phyloP scores from a whole-genome alignment of 2,888 invertebrate species.

The Stenotaenia linearis region DNA sequence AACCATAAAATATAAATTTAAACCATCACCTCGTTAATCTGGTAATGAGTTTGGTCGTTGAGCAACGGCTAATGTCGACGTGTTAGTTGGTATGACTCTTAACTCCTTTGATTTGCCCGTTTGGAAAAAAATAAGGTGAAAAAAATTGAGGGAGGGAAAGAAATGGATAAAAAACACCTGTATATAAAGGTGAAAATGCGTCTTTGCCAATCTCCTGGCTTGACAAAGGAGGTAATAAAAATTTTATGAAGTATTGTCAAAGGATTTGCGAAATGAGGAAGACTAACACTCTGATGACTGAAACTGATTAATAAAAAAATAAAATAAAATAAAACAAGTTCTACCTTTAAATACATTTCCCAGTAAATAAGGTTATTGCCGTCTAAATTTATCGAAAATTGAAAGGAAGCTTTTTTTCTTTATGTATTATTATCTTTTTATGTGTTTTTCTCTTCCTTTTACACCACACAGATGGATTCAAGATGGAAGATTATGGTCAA shows the following conservation, averaged over 20 bases:
- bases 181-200: conserved; percentile 9
- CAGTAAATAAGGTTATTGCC: background rate
- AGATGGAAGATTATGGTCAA: conserved; percentile 24
- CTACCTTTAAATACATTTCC: background rate
- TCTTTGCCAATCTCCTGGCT: conserved; percentile 10
- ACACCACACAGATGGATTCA: conserved; percentile 12
- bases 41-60: conserved; percentile 15
- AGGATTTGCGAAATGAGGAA: conserved; percentile 24
- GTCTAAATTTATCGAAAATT: background rate
- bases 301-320: conserved; percentile 9
- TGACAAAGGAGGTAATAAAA: conserved; percentile 16
- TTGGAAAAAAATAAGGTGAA: background rate
- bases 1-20: conserved; percentile 26
- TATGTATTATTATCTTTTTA: conserved; percentile 22
- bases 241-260: conserved; percentile 21
- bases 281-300: background rate
- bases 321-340: conserved; percentile 12
- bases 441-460: background rate
- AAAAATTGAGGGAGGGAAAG: background rate
- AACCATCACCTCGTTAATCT: conserved; percentile 22
- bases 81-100: background rate
- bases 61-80: background rate
- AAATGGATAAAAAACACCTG: background rate
- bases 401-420: background rate
- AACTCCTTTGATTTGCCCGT: background rate